Conservation (phyloP, 2,888 invertebrate genomes). For the Atrina japonica region DNA sequence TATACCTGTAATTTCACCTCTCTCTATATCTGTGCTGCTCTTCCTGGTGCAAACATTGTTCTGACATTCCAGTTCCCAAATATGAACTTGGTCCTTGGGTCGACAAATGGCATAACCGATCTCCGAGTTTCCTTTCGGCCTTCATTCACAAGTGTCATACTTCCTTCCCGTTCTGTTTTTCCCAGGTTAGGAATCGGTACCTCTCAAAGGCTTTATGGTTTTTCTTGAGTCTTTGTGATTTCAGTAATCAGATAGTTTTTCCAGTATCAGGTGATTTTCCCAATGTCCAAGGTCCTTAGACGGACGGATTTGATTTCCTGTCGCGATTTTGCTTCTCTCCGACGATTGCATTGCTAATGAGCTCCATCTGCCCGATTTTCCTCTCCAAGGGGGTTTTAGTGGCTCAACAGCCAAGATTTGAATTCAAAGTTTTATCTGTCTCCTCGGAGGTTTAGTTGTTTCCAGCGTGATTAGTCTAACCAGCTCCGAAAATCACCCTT, state of each 20-base stretch:
- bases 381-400: too few relatives aligned
- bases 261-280: constrained; percentile 1
- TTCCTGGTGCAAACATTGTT: constrained; percentile 3
- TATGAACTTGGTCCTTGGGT: background rate
- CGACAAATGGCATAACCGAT: background rate
- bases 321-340: too few relatives aligned
- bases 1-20: constrained; percentile 1
- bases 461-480: too few relatives aligned
- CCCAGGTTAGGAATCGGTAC: constrained; percentile 9
- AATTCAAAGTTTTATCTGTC: too few relatives aligned
- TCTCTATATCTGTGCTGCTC: background rate
- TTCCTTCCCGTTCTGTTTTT: background rate
- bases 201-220: too few relatives aligned
- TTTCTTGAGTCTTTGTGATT: constrained; percentile 10
- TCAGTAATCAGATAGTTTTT: constrained; percentile 10
- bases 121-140: constrained; percentile 1
- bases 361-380: too few relatives aligned
- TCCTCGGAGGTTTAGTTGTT: too few relatives aligned
- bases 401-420: too few relatives aligned
- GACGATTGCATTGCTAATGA: too few relatives aligned
- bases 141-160: background rate
- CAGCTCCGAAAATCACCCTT: too few relatives aligned
- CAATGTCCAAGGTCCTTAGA: too few relatives aligned
- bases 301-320: too few relatives aligned
- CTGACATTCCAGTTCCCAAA: constrained; percentile 4